These are phyloP conservation scores for Acleris sparsana DNA, from an alignment of 2,888 invertebrate genomes.

Conservation along the genomic window DNA sequence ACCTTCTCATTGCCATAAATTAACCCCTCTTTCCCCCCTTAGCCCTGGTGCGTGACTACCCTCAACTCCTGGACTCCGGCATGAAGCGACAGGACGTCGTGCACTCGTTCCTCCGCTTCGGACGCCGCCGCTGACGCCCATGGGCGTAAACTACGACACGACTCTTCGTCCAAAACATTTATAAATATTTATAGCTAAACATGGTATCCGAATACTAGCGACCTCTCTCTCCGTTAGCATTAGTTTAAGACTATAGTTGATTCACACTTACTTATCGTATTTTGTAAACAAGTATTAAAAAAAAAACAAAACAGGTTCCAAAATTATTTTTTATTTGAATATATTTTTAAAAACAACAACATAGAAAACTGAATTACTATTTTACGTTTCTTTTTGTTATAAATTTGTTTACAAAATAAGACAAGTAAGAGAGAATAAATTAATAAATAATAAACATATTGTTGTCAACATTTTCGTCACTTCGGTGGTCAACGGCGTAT, in stretches of 20 bases:
- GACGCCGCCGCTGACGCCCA: constrained; percentile 87
- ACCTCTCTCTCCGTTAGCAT: constrained; percentile 62
- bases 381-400: too few species aligned
- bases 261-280: too few species aligned
- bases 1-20: too few species aligned
- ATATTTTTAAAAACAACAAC: too few species aligned
- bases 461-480: constrained; percentile 77
- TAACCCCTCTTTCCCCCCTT: constrained; percentile 31
- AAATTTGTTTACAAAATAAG: too few species aligned
- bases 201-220: constrained; percentile 56
- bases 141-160: constrained; percentile 36
- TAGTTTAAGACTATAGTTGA: not conserved
- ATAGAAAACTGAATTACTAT: too few species aligned
- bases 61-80: constrained; percentile 85
- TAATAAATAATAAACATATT: constrained; percentile 54
- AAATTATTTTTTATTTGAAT: too few species aligned
- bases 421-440: too few species aligned
- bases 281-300: too few species aligned
- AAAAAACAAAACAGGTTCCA: too few species aligned
- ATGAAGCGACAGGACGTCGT: constrained; percentile 94
- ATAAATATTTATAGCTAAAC: constrained; percentile 36
- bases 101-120: constrained; percentile 95
- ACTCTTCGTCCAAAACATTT: constrained; percentile 74
- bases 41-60: constrained; percentile 79
- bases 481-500: constrained; percentile 59